A percentile compares a stretch with the other conserved stretches of the same genome.
phyloP scores from a whole-genome alignment of 2,797 vertebrate species.

The Jordanella pulchra region DNA sequence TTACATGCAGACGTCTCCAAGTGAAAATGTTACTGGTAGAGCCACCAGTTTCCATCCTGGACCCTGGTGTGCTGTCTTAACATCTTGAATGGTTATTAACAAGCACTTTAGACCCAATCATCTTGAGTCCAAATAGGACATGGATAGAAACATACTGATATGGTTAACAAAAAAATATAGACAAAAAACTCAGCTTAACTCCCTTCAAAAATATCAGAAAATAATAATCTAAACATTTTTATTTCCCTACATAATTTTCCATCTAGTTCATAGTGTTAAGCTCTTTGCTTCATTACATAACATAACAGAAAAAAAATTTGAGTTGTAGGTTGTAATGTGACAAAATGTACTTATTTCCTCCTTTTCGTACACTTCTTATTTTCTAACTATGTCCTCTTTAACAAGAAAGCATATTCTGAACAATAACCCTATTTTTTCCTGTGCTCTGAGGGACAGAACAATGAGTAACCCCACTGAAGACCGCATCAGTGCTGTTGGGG shows the following conservation, averaged over 20 bases:
- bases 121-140: too few relatives aligned
- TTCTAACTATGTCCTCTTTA: conserved; percentile 1
- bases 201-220: neutral
- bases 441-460: conserved; percentile 65
- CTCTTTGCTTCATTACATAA: neutral
- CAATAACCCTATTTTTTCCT: conserved; percentile 4
- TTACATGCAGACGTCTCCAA: neutral
- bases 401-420: conserved; percentile 15
- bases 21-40: neutral
- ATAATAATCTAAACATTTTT: neutral
- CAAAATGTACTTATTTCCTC: neutral
- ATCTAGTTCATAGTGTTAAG: neutral
- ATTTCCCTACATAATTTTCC: neutral
- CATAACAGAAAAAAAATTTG: neutral
- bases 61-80: neutral
- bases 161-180: neutral
- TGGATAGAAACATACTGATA: too few relatives aligned
- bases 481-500: conserved; percentile 49
- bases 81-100: neutral
- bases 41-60: neutral
- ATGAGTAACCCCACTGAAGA: conserved; percentile 79
- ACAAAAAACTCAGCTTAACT: neutral
- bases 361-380: neutral
- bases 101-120: neutral
- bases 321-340: neutral